Conservation (phyloP, 2,888 invertebrate genomes). For the Hedychridium roseum region DNA sequence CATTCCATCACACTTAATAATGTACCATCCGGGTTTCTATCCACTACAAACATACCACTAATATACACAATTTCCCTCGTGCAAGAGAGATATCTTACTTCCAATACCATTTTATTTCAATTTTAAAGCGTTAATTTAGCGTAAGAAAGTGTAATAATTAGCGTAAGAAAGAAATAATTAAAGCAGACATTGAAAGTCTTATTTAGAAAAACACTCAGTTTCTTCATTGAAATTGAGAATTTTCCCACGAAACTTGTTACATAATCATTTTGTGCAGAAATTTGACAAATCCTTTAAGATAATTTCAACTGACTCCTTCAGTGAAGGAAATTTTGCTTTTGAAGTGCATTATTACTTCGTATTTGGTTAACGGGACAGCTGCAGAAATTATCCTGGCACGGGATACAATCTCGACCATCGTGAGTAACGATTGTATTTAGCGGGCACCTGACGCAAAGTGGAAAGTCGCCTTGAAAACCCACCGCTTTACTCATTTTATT, state of each 20-base stretch:
- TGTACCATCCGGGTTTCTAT: slow-evolving; percentile 57
- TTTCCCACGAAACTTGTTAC: no score
- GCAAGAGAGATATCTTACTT: no score
- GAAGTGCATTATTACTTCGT: no score
- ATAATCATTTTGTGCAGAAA: no score
- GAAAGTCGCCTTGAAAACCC: slow-evolving; percentile 40
- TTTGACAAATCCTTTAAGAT: slow-evolving; percentile 6
- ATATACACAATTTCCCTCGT: no score
- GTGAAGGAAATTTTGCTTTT: slow-evolving; percentile 6
- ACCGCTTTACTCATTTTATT: slow-evolving; percentile 54
- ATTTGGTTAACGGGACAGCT: slow-evolving; percentile 51
- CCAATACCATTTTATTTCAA: no score
- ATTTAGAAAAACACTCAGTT: no score
- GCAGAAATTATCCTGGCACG: slow-evolving; percentile 47
- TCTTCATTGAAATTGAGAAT: no score
- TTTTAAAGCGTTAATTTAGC: no score
- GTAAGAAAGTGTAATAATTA: no score
- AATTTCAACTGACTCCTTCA: background rate
- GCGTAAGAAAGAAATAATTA: no score
- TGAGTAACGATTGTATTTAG: slow-evolving; percentile 50
- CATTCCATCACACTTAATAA: slow-evolving; percentile 56
- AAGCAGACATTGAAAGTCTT: no score
- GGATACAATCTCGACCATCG: slow-evolving; percentile 57
- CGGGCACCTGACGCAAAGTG: slow-evolving; percentile 54
- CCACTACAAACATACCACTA: slow-evolving; percentile 60